Evolutionary conservation across 2,113 vertebrate species (phyloP).

Genomic region (Hystrix cristata): DNA sequence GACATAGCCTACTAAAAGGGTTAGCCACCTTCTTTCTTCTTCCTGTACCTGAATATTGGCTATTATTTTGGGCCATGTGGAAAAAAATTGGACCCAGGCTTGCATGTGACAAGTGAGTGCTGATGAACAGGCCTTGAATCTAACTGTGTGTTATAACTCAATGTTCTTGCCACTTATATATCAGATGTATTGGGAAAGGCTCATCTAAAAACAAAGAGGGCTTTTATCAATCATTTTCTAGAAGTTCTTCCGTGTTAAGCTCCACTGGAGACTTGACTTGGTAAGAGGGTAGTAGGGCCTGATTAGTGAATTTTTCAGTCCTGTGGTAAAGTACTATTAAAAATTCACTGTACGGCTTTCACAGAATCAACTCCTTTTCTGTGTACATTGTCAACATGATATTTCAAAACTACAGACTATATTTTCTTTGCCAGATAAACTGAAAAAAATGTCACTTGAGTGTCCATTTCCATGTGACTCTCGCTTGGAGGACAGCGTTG

Average conservation of each 20-base stretch:
- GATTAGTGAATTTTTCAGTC: background rate
- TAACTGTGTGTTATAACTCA: background rate
- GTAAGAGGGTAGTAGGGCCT: background rate
- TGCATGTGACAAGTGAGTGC: background rate
- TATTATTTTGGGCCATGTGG: background rate
- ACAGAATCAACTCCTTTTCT: background rate
- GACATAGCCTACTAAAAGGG: background rate
- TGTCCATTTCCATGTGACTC: slow-evolving; percentile 17
- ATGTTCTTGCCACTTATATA: background rate
- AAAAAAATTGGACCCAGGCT: background rate
- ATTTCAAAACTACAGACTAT: slow-evolving; percentile 13
- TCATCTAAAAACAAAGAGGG: background rate
- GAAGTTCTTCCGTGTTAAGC: background rate
- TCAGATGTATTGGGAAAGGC: background rate
- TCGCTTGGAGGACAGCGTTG: slow-evolving; percentile 36
- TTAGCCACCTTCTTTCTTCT: background rate
- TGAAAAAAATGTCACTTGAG: background rate
- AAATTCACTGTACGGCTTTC: background rate
- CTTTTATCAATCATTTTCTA: background rate
- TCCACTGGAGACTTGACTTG: background rate
- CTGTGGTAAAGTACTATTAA: background rate
- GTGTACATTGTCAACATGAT: background rate
- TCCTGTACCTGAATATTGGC: background rate
- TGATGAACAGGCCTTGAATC: background rate
- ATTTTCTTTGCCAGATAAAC: slow-evolving; percentile 30